phyloP scores from a whole-genome alignment of 2,113 vertebrate genomes.

The Notarius quadriscutis region DNA sequence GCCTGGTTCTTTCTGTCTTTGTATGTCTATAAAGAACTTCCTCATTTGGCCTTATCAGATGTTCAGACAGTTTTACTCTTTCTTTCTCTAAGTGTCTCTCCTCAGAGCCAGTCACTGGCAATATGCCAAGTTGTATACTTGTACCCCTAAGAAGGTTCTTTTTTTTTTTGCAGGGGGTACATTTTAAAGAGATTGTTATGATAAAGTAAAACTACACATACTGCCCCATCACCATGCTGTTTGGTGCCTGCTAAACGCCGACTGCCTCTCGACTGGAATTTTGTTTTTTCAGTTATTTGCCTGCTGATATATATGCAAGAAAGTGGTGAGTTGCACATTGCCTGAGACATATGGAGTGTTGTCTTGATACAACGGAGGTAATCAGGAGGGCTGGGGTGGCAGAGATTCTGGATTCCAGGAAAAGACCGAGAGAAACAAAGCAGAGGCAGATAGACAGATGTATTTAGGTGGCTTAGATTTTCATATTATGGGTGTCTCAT shows the following conservation, averaged over 20 bases:
- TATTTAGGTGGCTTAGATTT: neutral
- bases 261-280: neutral
- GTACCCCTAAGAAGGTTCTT: neutral
- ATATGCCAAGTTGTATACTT: neutral
- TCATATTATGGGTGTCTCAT: neutral
- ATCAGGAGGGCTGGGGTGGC: neutral
- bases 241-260: no score
- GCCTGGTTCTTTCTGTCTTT: neutral
- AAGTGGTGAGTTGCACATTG: neutral
- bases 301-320: neutral
- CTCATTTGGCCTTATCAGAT: conserved; percentile 7
- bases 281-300: neutral
- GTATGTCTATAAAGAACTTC: neutral
- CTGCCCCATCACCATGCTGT: neutral
- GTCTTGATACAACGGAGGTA: conserved; percentile 23
- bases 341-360: conserved; percentile 30
- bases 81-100: neutral
- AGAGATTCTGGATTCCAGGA: neutral
- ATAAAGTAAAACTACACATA: neutral
- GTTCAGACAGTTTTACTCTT: neutral
- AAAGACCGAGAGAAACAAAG: neutral
- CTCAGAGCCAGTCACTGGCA: neutral
- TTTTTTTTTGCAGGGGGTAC: no score
- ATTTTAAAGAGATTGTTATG: neutral
- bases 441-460: neutral